Evolutionary conservation across 2,113 vertebrate species (phyloP), one percentile per base, ranked within the genome.

Genomic region (Marmota flaviventris): DNA sequence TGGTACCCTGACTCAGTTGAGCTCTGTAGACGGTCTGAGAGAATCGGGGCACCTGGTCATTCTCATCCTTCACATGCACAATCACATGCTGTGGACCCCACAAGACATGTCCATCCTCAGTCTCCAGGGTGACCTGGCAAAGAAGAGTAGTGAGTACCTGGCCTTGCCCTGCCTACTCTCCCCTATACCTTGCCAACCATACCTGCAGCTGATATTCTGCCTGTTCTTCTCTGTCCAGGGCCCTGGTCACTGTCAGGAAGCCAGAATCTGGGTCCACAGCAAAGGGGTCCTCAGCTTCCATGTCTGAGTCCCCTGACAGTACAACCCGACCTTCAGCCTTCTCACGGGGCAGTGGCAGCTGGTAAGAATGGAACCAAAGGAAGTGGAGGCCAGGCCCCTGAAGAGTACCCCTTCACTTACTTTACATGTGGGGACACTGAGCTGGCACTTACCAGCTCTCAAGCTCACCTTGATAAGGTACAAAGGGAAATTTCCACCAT

Each of bases 181-280:
- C 58, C 20, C 34, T 9, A 4, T 25, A 9, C n/a, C 53, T 9
- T 2, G 6, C 45, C n/a, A 27, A 56, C 25, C 58, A 0, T 96
- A 99, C 99, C 98, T 99, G 98, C 16, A 99, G 93, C 34, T 97
- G 98, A 96, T 99, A 99, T 0, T 98, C 98, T 0, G 98, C 99
- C 83, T 99, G 98, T 81, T 99, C 99, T 92, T 99, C 99, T 95
- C 99, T 97, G 98, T 99, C 99, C 96, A 99, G 98, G 42, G 99
- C 98, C 77, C 98, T 99, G 51, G 98, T 98, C 42, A 99, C 98
- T 6, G 98, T 98, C 25, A 99, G 97, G 96, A 99, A 99, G 65
- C 98, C 98, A 42, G 98, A 97, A 32, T 97, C 97, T 39, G 98
- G 93, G 73, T 99, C 99, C 12, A 99, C 98, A 93, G 99, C 98